Evolutionary conservation across 2,888 invertebrate species (phyloP), one percentile per base, ranked within the genome.

Genomic region (Norana najaformis): DNA sequence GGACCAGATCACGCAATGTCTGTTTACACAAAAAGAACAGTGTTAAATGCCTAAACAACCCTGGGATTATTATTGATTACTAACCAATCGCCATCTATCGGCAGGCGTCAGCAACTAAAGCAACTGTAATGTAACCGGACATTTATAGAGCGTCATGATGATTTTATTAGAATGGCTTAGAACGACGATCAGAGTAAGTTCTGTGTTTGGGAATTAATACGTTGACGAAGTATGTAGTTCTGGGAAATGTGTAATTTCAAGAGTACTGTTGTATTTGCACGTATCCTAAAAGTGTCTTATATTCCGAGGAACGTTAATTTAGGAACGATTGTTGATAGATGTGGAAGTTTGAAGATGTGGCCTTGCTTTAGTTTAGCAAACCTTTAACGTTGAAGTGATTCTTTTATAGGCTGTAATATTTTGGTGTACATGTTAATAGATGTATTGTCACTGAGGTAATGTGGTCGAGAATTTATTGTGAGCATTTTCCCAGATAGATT

Each of bases 111-210:
- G 30, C 53, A 30, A 30, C 53, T 53, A 53, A 30, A 30, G 23
- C 69, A n/a, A n/a, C n/a, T 69, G 69, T n/a, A 69, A 69, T 69
- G 69, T 69, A 69, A 69, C 69, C 69, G 69, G 69, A 69, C 69
- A 13, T 69, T 30, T n/a, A 69, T 30, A 16, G n/a, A 11, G 13
- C 30, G 14, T n/a, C n/a, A 8, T 69, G 13, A 69, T 69, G 69
- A n/a, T 69, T 30, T 8, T 69, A n/a, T 69, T n/a, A n/a, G n/a
- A 69, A 13, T 69, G 11, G 23, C 23, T 2, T 47, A 47, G 4
- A 47, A 47, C 47, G 47, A 47, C 47, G 20, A 47, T 47, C 4
- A 69, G 8, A 69, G 69, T n/a, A 30, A 5, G 8, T 69, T n/a
- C 18, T n/a, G n/a, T 69, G 69, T 69, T 69, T n/a, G n/a, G 30